Conservation (phyloP, 1,140 invertebrate species). For the Lepidostoma basale region DNA sequence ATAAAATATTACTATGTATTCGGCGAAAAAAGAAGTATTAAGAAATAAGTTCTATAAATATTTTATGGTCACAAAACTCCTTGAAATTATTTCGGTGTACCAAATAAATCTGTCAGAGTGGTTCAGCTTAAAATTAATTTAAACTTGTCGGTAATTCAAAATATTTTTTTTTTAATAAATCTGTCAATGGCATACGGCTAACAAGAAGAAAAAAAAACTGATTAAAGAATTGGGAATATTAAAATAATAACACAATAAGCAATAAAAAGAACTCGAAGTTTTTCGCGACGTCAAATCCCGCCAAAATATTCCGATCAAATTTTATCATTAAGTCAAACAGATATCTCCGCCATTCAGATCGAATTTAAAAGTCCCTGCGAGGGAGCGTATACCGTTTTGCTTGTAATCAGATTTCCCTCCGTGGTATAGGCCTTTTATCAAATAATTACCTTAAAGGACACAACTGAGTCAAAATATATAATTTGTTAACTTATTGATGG, state of each 20-base stretch:
- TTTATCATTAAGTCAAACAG: constrained; percentile 1
- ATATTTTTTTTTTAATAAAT: background rate
- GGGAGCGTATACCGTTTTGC: background rate
- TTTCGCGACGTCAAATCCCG: background rate
- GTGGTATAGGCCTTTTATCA: background rate
- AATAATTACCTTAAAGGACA: constrained; percentile 6
- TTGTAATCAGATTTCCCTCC: constrained; percentile 12
- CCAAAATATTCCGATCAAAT: background rate
- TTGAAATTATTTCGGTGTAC: too few relatives aligned
- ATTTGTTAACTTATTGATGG: too few relatives aligned
- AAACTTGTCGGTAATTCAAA: background rate
- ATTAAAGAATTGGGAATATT: constrained; percentile 10
- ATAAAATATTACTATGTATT: too few relatives aligned
- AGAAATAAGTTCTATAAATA: too few relatives aligned
- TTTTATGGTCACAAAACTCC: too few relatives aligned
- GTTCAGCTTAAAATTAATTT: constrained; percentile 11
- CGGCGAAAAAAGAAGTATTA: too few relatives aligned
- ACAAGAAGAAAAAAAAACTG: background rate
- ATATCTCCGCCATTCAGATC: constrained; percentile 4
- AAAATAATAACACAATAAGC: background rate
- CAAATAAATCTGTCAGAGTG: too few relatives aligned
- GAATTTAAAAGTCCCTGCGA: background rate
- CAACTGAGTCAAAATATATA: constrained; percentile 10
- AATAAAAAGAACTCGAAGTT: background rate
- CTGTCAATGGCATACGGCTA: constrained; percentile 2